Evolutionary conservation across 1,140 invertebrate genomes (phyloP), one percentile per base, ranked within the genome.

Genomic region (Drosophila elegans): DNA sequence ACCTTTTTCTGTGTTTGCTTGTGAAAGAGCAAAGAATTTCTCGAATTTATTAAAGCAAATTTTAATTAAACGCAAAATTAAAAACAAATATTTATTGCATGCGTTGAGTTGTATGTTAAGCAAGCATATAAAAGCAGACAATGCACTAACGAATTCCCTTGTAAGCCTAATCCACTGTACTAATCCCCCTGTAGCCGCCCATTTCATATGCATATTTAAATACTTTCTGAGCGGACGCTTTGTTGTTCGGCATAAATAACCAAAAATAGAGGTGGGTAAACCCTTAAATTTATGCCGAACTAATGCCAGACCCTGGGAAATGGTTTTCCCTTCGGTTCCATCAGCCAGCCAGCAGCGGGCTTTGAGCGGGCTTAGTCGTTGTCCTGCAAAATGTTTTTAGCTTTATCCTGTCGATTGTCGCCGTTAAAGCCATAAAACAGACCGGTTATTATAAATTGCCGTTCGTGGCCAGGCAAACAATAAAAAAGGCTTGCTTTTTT

Each of bases 351-450:
- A 27, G 41, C 60, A 38, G n/a, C 21, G 49, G 11, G 36, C 62
- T 56, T 74, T 61, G 13, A 46, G 46, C 38, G 27, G 51, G 74
- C 55, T 69, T 85, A 81, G 78, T 51, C 76, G 74, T 59, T 75
- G 78, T 81, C 78, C 62, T 62, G 82, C 46, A 66, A 78, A 82
- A 86, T 74, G 80, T 73, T 86, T 80, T 86, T 72, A 69, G 62
- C 69, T 72, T 86, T 78, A 86, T 81, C 64, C 67, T 78, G 82
- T 86, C 82, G 82, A 86, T 86, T 81, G 82, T 86, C 78, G 62
- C 66, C 71, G 51, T 69, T 73, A 82, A 86, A 76, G 74, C 78
- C 62, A 88, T 79, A 73, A 81, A 86, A 78, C 69, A 69, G 71
- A 56, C 42, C 52, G 60, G 69, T 73, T 82, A 79, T 84, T 77